A percentile compares a stretch with the other conserved stretches of the same genome.
These are phyloP conservation scores for Hydrotaea cyrtoneurina DNA, from an alignment of 2,888 invertebrate genomes.

Conservation along the genomic window DNA sequence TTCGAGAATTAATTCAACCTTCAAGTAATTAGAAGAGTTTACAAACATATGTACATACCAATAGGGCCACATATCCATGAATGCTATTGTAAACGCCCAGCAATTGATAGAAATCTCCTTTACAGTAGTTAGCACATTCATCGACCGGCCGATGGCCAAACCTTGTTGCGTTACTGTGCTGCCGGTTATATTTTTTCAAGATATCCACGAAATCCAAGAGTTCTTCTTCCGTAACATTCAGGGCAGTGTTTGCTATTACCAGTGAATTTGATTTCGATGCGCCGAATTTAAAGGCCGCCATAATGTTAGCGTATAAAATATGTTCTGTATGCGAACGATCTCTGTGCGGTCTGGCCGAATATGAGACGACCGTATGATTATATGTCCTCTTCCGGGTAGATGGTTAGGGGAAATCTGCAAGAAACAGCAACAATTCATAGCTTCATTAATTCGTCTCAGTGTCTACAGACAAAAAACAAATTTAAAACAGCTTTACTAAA, in stretches of 20 bases:
- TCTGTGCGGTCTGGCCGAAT: too few relatives aligned
- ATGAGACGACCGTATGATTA: too few relatives aligned
- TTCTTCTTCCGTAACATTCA: conserved; percentile 60
- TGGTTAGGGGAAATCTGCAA: too few relatives aligned
- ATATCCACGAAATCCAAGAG: conserved; percentile 70
- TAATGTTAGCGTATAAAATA: neutral
- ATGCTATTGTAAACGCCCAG: conserved; percentile 85
- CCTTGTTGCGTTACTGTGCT: conserved; percentile 44
- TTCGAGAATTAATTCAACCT: too few relatives aligned
- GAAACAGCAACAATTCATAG: too few relatives aligned
- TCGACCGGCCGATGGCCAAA: conserved; percentile 49
- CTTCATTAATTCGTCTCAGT: too few relatives aligned
- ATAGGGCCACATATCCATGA: conserved; percentile 91
- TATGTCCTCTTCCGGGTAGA: too few relatives aligned
- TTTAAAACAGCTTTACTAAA: too few relatives aligned
- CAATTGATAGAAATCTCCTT: conserved; percentile 83
- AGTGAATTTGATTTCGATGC: neutral
- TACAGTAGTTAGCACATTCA: conserved; percentile 82
- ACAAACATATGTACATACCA: conserved; percentile 82
- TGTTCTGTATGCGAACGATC: too few relatives aligned
- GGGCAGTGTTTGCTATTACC: neutral
- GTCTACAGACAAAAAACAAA: too few relatives aligned
- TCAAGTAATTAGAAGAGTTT: too few relatives aligned
- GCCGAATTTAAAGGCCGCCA: neutral
- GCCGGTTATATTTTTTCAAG: neutral